A percentile compares a stretch with the other conserved stretches of the same genome.
phyloP scores from a whole-genome alignment of 1,140 invertebrate genomes.

The Wiebesia pumilae region DNA sequence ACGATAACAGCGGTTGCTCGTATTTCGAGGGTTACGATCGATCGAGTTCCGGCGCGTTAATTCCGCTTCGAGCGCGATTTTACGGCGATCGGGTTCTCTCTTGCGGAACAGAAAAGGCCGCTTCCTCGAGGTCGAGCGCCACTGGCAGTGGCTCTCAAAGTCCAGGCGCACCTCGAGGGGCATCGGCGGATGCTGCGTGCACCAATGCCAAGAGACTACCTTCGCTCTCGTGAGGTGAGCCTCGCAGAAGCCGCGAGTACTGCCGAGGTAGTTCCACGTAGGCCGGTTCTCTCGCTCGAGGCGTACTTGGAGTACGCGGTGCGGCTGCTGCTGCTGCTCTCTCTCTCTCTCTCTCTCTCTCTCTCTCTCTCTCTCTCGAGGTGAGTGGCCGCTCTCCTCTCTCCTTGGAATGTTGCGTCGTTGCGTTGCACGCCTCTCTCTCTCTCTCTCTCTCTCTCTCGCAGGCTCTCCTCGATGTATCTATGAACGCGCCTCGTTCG shows the following conservation, averaged over 20 bases:
- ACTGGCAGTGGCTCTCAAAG: conserved; percentile 37
- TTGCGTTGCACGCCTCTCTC: conserved; percentile 37
- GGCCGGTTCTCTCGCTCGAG: not conserved
- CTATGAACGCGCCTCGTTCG: not conserved
- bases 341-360: no score
- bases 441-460: conserved; percentile 12
- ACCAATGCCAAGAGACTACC: not conserved
- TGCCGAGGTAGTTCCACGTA: conserved; percentile 17
- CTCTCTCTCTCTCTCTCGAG: conserved; percentile 30
- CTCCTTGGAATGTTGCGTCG: conserved; percentile 54
- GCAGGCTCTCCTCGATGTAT: not conserved
- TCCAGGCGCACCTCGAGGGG: no score
- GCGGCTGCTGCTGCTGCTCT: not conserved
- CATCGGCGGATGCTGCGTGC: conserved; percentile 10
- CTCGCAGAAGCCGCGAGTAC: not conserved
- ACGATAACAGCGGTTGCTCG: no score
- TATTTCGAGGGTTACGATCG: not conserved
- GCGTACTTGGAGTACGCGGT: not conserved
- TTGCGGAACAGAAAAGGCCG: no score
- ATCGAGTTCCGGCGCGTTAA: not conserved
- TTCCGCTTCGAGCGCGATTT: not conserved
- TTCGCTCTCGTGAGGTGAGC: not conserved
- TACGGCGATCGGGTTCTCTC: no score
- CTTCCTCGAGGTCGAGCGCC: conserved; percentile 14
- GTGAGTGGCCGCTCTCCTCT: conserved; percentile 53